Conservation (phyloP, 2,113 vertebrate genomes). For the Plotosus lineatus region DNA sequence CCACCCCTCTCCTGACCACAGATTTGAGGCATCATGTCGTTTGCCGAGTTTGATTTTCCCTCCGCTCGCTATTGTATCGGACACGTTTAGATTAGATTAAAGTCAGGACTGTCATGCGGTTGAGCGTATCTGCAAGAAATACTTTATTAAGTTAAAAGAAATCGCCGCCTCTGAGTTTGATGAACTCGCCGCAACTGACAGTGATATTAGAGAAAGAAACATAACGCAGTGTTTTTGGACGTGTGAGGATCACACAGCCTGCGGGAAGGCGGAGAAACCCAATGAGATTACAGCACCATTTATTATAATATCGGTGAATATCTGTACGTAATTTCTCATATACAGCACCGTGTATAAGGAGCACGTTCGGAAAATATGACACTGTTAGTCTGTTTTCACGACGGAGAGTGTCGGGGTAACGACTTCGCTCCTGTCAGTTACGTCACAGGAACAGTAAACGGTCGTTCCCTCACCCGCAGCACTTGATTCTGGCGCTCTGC, state of each 20-base stretch:
- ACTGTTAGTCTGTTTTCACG: neutral
- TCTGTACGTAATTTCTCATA: neutral
- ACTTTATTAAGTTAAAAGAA: slow-evolving; percentile 31
- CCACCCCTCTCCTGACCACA: neutral
- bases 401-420: neutral
- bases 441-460: neutral
- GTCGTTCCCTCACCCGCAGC: neutral
- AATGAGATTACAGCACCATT: neutral
- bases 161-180: neutral
- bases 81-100: slow-evolving; percentile 17
- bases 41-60: slow-evolving; percentile 15
- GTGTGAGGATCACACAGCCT: neutral
- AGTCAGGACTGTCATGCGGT: neutral
- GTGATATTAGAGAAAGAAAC: neutral
- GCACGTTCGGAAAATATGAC: neutral
- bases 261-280: neutral
- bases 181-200: slow-evolving; percentile 20
- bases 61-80: slow-evolving; percentile 1
- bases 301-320: neutral
- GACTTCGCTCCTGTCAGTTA: neutral
- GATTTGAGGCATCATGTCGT: neutral
- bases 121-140: slow-evolving; percentile 6
- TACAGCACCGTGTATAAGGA: neutral
- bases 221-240: neutral
- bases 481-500: neutral